Evolutionary conservation across 1,140 invertebrate species (phyloP).

Genomic region (Coenobita brevimanus): DNA sequence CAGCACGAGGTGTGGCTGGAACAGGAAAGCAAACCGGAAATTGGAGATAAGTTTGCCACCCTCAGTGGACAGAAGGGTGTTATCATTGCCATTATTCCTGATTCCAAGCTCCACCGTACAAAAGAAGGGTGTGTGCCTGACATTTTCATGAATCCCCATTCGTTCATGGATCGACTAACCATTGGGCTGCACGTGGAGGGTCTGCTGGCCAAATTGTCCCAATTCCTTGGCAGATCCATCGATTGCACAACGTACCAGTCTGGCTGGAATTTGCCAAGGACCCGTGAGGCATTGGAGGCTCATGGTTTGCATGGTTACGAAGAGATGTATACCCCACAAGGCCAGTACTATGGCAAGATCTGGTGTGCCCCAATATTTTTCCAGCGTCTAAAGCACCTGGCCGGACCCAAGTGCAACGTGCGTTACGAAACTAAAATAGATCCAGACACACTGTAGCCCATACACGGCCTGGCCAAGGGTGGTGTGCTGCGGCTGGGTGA

Average conservation of each 20-base stretch:
- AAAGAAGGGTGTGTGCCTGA: slow-evolving; percentile 11
- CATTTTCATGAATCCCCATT: slow-evolving; percentile 12
- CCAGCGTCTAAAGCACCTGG: slow-evolving; percentile 20
- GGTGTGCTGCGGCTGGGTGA: slow-evolving; percentile 36
- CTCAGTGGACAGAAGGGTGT: slow-evolving; percentile 39
- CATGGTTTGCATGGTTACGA: background rate
- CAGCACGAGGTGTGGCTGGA: background rate
- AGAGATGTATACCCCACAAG: background rate
- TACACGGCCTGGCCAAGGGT: background rate
- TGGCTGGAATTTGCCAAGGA: background rate
- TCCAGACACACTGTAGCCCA: background rate
- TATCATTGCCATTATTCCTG: slow-evolving; percentile 10
- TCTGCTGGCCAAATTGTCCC: background rate
- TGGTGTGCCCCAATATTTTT: slow-evolving; percentile 29
- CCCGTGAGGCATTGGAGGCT: background rate
- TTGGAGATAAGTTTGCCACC: slow-evolving; percentile 33
- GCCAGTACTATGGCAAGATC: background rate
- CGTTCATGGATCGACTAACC: slow-evolving; percentile 23
- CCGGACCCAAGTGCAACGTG: slow-evolving; percentile 20
- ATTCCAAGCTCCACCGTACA: background rate
- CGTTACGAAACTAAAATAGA: background rate
- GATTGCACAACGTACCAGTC: background rate
- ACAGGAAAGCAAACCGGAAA: background rate
- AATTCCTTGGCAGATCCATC: background rate
- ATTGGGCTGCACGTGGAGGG: slow-evolving; percentile 16